Evolutionary conservation across 2,888 invertebrate genomes (phyloP), one percentile per base, ranked within the genome.

Genomic region (Strigamia crassipes): DNA sequence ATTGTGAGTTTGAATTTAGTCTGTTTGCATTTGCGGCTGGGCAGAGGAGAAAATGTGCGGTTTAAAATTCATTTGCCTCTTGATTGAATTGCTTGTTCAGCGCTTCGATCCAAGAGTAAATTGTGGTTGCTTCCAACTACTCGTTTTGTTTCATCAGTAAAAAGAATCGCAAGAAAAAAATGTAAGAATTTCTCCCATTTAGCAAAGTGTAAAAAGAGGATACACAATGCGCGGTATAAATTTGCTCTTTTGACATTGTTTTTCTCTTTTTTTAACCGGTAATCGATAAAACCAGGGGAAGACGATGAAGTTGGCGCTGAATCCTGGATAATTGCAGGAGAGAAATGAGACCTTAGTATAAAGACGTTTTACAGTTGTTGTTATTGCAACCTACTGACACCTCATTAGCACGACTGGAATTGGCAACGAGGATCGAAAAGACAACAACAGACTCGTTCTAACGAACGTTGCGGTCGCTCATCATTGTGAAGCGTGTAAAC

Each of bases 61-160:
- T 66, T 66, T 66, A 66, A 66, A 66, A 66, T 66, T 66, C 66
- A 66, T 66, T 66, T 66, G 66, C 66, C 66, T 27, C 66, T 66
- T 66, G 66, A 66, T 66, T 66, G 66, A 27, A 66, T 66, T 66
- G 66, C 66, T 66, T 66, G 66, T 66, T 66, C 66, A 66, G 66
- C 15, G 23, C 66, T 23, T 66, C 66, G 66, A 66, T 66, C 66
- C 27, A 15, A 23, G 66, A 66, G 66, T 66, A 66, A 66, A 66
- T 66, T 23, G 66, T 66, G 66, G 66, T 66, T 27, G 66, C 27
- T 31, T 66, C 8, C 66, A 61, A 18, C 18, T 61, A 21, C 61
- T 15, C 6, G 18, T 51, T 51, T 51, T 10, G 51, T 61, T 61
- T n/a, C 61, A 42, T 42, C 10, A 42, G 6, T 1, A 42, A 13